These are phyloP conservation scores for Caprella mutica DNA, from an alignment of 2,888 invertebrate species.

Conservation along the genomic window DNA sequence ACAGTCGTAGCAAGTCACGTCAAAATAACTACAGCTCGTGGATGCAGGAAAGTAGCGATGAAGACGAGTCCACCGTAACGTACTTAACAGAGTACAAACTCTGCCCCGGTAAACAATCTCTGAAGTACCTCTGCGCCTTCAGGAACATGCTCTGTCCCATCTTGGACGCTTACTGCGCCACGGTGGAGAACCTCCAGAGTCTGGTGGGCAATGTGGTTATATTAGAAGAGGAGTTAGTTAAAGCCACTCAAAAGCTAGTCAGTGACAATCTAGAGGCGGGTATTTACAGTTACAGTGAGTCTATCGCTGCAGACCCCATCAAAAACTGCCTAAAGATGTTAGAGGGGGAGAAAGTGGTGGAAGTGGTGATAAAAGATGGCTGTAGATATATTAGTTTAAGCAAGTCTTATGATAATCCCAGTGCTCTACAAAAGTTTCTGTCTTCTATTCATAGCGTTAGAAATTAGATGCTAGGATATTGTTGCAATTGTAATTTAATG, in stretches of 20 bases:
- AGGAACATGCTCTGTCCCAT: slow-evolving; percentile 56
- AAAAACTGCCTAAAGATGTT: slow-evolving; percentile 70
- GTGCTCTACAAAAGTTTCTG: no score
- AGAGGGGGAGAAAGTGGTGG: slow-evolving; percentile 67
- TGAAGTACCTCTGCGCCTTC: slow-evolving; percentile 47
- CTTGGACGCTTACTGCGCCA: slow-evolving; percentile 59
- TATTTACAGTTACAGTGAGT: slow-evolving; percentile 60
- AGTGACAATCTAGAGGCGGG: slow-evolving; percentile 52
- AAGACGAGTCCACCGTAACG: background rate
- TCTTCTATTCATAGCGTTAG: no score
- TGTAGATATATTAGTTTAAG: slow-evolving; percentile 44
- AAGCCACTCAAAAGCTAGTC: slow-evolving; percentile 54
- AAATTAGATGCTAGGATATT: no score
- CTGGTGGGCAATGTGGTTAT: slow-evolving; percentile 49
- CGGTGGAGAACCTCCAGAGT: slow-evolving; percentile 50
- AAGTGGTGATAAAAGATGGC: slow-evolving; percentile 43
- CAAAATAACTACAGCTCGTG: no score
- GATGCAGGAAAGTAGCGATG: no score
- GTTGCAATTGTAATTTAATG: no score
- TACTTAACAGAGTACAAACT: slow-evolving; percentile 37
- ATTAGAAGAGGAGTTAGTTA: slow-evolving; percentile 56
- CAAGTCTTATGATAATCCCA: slow-evolving; percentile 41
- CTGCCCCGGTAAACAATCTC: slow-evolving; percentile 38
- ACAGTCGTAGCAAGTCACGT: no score
- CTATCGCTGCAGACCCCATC: slow-evolving; percentile 73